A percentile compares a stretch with the other conserved stretches of the same genome.
Conservation (phyloP, 2,888 invertebrate genomes). For the Embidobia sp. region DNA sequence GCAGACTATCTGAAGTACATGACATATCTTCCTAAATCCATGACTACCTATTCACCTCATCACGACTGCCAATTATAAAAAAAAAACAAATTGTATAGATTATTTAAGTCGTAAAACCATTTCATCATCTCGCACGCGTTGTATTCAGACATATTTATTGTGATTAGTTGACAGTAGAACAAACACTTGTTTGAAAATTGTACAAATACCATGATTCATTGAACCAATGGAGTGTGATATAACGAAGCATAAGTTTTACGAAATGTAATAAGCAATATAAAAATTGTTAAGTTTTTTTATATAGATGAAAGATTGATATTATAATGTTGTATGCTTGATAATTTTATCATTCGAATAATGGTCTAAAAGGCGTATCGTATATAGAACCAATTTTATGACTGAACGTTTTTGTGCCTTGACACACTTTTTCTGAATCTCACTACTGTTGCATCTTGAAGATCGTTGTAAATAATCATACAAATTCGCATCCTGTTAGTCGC, state of each 20-base stretch:
- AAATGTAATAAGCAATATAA: constrained; percentile 14
- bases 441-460: constrained; percentile 2
- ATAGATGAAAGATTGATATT: constrained; percentile 60
- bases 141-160: constrained; percentile 65
- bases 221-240: constrained; percentile 35
- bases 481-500: constrained; percentile 1
- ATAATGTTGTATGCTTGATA: constrained; percentile 34
- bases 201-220: constrained; percentile 36
- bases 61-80: constrained; percentile 64
- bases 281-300: constrained; percentile 76
- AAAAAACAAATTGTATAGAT: constrained; percentile 24
- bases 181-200: constrained; percentile 34
- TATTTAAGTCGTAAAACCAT: constrained; percentile 45
- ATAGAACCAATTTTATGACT: constrained; percentile 20
- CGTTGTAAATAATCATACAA: constrained; percentile 25
- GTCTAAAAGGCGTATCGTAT: background rate
- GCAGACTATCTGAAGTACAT: too few species aligned
- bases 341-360: constrained; percentile 19
- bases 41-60: constrained; percentile 22
- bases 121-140: constrained; percentile 17
- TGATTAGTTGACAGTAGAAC: constrained; percentile 50
- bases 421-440: constrained; percentile 20
- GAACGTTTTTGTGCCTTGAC: constrained; percentile 24
- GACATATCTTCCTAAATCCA: constrained; percentile 5
- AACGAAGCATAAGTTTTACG: constrained; percentile 17